phyloP scores from a whole-genome alignment of 2,888 invertebrate genomes.

The Perizoma affinitatum region DNA sequence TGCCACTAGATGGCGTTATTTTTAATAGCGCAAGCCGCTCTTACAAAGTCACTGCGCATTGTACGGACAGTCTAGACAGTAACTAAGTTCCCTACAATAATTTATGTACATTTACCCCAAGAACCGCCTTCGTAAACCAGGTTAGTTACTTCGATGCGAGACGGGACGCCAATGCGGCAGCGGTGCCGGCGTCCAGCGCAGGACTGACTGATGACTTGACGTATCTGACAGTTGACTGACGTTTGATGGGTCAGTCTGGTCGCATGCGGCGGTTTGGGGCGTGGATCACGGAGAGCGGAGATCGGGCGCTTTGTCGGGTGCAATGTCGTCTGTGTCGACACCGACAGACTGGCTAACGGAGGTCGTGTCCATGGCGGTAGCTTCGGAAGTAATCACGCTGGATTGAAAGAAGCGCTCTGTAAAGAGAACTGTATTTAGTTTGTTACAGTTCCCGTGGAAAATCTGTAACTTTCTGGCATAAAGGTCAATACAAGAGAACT shows the following conservation, averaged over 20 bases:
- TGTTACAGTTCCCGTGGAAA: constrained; percentile 24
- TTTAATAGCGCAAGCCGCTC: constrained; percentile 44
- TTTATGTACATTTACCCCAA: constrained; percentile 62
- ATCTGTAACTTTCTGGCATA: constrained; percentile 4
- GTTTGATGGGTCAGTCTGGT: constrained; percentile 34
- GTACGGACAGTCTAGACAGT: constrained; percentile 53
- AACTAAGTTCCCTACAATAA: constrained; percentile 60
- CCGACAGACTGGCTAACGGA: constrained; percentile 58
- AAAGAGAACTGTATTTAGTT: constrained; percentile 41
- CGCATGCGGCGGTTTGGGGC: constrained; percentile 45
- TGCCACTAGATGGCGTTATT: constrained; percentile 49
- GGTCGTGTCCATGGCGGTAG: constrained; percentile 82
- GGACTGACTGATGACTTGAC: constrained; percentile 43
- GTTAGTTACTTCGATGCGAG: constrained; percentile 59
- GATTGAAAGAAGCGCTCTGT: constrained; percentile 87
- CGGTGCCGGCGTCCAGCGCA: constrained; percentile 77
- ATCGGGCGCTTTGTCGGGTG: constrained; percentile 76
- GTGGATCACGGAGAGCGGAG: constrained; percentile 75
- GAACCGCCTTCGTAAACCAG: constrained; percentile 23
- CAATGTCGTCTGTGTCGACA: constrained; percentile 71
- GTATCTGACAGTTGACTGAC: constrained; percentile 25
- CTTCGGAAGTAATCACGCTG: constrained; percentile 82
- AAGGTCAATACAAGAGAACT: neutral
- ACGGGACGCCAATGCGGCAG: constrained; percentile 79
- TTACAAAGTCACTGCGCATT: constrained; percentile 55